Base-by-base conservation (phyloP, 2,113 vertebrate species). In the Myotis lucifugus region DNA sequence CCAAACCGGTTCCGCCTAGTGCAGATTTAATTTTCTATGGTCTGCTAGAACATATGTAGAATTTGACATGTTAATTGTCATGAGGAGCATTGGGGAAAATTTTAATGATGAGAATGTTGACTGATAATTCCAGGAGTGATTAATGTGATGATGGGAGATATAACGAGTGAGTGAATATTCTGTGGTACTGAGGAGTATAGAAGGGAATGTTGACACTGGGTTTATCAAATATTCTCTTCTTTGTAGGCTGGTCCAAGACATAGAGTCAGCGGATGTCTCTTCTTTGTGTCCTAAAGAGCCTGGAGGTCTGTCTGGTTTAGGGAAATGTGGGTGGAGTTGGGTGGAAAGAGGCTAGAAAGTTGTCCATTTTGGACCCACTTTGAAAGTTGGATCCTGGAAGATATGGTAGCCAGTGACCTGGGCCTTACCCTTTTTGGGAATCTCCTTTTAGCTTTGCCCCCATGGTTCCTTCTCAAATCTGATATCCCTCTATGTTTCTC, bases 221-320 rank as follows among this genome's bases (percentile, higher is more conserved):
- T 61, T 95, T 88, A 93, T 78, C 82, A 67, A 32, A 15, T 64
- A 8, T 90, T 95, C 40, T 89, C 54, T 69, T 96, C 69, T 90
- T 29, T 54, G 15, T 64, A 98, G 98, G 79, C 69, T 98, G 89
- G 93, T 98, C 66, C 98, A 98, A 95, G 97, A 97, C 67, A 92
- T 98, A 78, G 96, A 96, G 3, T 94, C 95, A n/a, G 96, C 78
- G 0, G 95, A 97, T 70, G 96, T 96, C 40, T 97, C 96, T 13
- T 85, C 91, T 27, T 67, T 97, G 91, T 98, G 98, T 88, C 40
- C 40, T 42, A 56, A 87, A 52, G 96, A 97, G 25, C 89, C 94
- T 11, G 95, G 94, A 98, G 97, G 97, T 98, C n/a, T 88, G 96
- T 97, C 74, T 85, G 84, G 27, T 46, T 78, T 82, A 70, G 32